Conservation (phyloP, 2,888 invertebrate genomes). For the Eurytoma californica region DNA sequence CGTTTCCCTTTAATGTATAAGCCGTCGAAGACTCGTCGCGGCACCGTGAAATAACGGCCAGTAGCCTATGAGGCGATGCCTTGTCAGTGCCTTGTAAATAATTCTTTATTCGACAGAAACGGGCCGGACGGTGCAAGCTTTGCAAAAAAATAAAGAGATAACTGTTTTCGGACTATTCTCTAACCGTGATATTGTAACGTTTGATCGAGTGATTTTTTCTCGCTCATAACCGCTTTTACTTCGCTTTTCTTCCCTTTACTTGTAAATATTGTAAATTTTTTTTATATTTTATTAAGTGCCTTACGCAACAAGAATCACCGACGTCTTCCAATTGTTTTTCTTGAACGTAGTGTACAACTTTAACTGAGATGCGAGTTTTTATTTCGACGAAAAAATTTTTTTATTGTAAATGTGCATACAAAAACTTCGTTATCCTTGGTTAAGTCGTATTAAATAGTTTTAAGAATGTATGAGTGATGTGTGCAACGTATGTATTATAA, state of each 20-base stretch:
- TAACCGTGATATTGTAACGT: slow-evolving; percentile 52
- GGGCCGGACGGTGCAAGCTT: slow-evolving; percentile 15
- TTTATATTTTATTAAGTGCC: slow-evolving; percentile 70
- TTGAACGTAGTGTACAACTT: slow-evolving; percentile 53
- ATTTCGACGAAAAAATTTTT: not conserved
- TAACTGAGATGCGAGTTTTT: slow-evolving; percentile 47
- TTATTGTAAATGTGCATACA: slow-evolving; percentile 2
- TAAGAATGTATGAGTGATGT: slow-evolving; percentile 40
- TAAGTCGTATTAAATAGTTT: slow-evolving; percentile 50
- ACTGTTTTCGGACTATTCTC: slow-evolving; percentile 41
- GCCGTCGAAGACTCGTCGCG: not conserved
- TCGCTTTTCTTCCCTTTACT: slow-evolving; percentile 26
- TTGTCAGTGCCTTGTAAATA: slow-evolving; percentile 72
- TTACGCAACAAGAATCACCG: slow-evolving; percentile 75
- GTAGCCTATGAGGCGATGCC: slow-evolving; percentile 70
- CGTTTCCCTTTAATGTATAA: slow-evolving; percentile 2
- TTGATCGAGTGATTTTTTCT: slow-evolving; percentile 30
- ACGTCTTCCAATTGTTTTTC: slow-evolving; percentile 74
- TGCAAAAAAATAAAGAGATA: slow-evolving; percentile 27
- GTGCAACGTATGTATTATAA: slow-evolving; percentile 24
- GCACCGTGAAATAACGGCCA: slow-evolving; percentile 51
- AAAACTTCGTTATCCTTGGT: slow-evolving; percentile 47
- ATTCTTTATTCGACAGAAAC: slow-evolving; percentile 5
- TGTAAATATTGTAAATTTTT: slow-evolving; percentile 63
- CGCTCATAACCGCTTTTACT: slow-evolving; percentile 31